Conservation (phyloP, 1,140 invertebrate genomes). For the Elysia chlorotica region DNA sequence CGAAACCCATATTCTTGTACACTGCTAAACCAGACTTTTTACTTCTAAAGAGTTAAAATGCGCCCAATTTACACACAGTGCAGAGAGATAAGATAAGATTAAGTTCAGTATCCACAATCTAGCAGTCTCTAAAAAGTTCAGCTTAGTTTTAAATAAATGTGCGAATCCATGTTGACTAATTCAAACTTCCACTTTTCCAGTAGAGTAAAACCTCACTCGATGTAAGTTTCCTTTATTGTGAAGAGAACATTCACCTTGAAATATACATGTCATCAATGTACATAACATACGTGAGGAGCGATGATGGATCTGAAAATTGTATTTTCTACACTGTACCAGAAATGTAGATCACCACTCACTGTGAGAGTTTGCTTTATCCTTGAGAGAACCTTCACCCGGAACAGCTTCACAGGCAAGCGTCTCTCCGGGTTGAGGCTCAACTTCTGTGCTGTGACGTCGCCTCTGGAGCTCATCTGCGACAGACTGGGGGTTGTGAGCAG, state of each 20-base stretch:
- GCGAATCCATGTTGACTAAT: too few species aligned
- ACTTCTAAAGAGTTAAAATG: too few species aligned
- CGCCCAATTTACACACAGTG: too few species aligned
- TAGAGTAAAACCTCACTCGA: background rate
- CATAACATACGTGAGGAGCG: background rate
- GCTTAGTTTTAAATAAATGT: too few species aligned
- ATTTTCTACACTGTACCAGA: background rate
- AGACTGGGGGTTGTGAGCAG: constrained; percentile 70
- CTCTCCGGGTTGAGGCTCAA: constrained; percentile 48
- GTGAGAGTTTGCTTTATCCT: constrained; percentile 1
- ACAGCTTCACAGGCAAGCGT: constrained; percentile 27
- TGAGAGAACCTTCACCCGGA: background rate
- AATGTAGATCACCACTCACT: background rate
- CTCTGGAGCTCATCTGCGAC: constrained; percentile 29
- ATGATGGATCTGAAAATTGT: background rate
- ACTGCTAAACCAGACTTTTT: too few species aligned
- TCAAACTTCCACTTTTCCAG: background rate
- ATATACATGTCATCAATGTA: background rate
- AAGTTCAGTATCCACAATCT: too few species aligned
- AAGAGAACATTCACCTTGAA: background rate
- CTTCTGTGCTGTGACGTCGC: constrained; percentile 21
- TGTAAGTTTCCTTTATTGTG: background rate
- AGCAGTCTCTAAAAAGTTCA: too few species aligned
- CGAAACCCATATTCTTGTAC: too few species aligned
- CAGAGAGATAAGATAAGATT: too few species aligned